Evolutionary conservation across 2,797 vertebrate genomes (phyloP).

Genomic region (Lepus oiostolus): DNA sequence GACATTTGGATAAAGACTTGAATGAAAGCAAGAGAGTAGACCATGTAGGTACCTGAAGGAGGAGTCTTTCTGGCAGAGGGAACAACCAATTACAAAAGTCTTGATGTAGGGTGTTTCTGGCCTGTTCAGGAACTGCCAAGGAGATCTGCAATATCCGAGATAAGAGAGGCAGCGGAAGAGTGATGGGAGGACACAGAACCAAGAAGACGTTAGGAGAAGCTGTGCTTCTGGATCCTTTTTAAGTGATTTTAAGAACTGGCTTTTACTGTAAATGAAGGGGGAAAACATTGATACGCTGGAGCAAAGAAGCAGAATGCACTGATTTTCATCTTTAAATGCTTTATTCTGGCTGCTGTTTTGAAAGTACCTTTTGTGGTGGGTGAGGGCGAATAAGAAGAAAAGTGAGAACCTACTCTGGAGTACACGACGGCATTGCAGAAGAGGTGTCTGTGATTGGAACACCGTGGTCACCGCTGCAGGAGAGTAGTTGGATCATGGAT

Average conservation of each 20-base stretch:
- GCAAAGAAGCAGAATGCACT: background rate
- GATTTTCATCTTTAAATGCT: background rate
- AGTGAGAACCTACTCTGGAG: background rate
- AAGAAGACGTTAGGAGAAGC: background rate
- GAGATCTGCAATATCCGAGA: background rate
- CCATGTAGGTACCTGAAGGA: background rate
- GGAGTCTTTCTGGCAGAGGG: background rate
- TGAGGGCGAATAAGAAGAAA: background rate
- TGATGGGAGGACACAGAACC: background rate
- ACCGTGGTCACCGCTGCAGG: background rate
- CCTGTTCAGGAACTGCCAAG: background rate
- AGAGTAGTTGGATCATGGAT: no score
- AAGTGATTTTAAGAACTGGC: background rate
- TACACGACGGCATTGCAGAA: rapidly evolving
- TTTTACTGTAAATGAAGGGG: background rate
- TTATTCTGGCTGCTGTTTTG: background rate
- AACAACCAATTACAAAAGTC: background rate
- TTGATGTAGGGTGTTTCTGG: background rate
- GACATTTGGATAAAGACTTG: background rate
- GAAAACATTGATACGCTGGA: background rate
- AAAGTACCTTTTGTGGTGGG: background rate
- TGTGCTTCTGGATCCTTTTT: background rate
- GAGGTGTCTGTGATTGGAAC: background rate
- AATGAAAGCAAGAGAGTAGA: background rate
- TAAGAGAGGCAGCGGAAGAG: background rate